These are phyloP conservation scores for Perizoma affinitatum DNA, from an alignment of 2,888 invertebrate genomes.

Conservation along the genomic window DNA sequence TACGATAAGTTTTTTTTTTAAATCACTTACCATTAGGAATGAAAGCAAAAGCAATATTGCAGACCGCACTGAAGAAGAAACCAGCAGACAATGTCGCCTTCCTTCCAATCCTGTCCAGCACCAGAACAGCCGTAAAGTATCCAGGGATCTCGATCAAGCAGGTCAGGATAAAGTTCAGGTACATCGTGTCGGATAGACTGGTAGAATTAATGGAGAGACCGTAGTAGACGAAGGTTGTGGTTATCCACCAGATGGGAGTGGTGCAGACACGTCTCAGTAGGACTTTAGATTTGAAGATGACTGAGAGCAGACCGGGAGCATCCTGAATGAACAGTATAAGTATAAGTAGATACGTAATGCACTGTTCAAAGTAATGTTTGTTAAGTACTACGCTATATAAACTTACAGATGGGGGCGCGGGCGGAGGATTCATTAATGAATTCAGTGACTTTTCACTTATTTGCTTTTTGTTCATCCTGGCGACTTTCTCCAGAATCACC, in stretches of 20 bases:
- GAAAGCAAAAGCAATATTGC: conserved; percentile 68
- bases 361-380: too few species aligned
- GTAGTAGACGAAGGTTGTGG: conserved; percentile 91
- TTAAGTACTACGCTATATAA: neutral
- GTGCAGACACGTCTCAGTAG: conserved; percentile 84
- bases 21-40: conserved; percentile 79
- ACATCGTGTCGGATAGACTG: conserved; percentile 88
- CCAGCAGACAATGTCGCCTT: conserved; percentile 84
- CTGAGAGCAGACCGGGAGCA: conserved; percentile 45
- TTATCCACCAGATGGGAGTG: conserved; percentile 91
- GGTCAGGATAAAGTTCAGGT: conserved; percentile 88
- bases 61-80: conserved; percentile 84
- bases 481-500: conserved; percentile 84
- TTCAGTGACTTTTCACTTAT: conserved; percentile 81
- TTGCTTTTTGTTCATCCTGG: conserved; percentile 84
- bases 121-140: conserved; percentile 83
- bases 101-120: conserved; percentile 86
- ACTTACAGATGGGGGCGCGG: conserved; percentile 35
- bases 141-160: conserved; percentile 89
- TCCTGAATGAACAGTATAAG: conserved; percentile 27
- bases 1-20: too few species aligned
- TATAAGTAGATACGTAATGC: too few species aligned
- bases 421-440: conserved; percentile 69
- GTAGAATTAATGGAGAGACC: conserved; percentile 91
- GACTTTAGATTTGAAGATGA: conserved; percentile 76